Conservation (phyloP, 2,113 vertebrate species). For the Grallaria varia region DNA sequence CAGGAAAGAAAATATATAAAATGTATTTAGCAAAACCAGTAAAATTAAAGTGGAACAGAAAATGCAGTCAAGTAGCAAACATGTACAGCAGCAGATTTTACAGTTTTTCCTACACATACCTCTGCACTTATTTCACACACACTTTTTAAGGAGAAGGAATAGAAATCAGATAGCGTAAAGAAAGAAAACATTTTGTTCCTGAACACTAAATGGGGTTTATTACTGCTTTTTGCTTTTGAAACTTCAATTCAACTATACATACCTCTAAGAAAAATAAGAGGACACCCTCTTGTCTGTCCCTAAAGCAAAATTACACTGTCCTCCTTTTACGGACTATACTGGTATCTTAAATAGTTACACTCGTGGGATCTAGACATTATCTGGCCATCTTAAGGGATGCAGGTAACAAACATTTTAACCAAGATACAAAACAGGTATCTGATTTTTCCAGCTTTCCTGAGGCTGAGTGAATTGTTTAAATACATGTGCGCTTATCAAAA, state of each 20-base stretch:
- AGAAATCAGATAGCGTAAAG: constrained; percentile 24
- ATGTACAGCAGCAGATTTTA: constrained; percentile 55
- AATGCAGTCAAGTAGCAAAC: constrained; percentile 59
- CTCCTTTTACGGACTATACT: constrained; percentile 4
- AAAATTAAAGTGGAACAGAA: constrained; percentile 55
- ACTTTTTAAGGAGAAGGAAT: not conserved
- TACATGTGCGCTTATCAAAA: constrained; percentile 70
- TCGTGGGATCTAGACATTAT: not conserved
- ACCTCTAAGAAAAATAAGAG: constrained; percentile 5
- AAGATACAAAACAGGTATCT: constrained; percentile 58
- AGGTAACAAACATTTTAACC: constrained; percentile 47
- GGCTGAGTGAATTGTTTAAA: constrained; percentile 65
- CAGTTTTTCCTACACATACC: constrained; percentile 38
- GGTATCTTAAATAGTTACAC: not conserved
- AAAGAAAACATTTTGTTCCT: constrained; percentile 29
- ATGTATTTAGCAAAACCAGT: constrained; percentile 67
- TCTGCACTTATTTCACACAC: constrained; percentile 30
- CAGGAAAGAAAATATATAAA: constrained; percentile 62
- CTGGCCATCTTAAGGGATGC: constrained; percentile 1
- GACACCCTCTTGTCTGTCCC: not conserved
- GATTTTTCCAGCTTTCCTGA: constrained; percentile 69
- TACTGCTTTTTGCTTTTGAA: constrained; percentile 15
- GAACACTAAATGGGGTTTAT: constrained; percentile 21
- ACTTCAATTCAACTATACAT: not conserved
- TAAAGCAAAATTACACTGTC: not conserved